Percentiles rank a stretch among this genome's conserved stretches.
Conservation (phyloP, 2,888 invertebrate species). For the Amorpha juglandis region DNA sequence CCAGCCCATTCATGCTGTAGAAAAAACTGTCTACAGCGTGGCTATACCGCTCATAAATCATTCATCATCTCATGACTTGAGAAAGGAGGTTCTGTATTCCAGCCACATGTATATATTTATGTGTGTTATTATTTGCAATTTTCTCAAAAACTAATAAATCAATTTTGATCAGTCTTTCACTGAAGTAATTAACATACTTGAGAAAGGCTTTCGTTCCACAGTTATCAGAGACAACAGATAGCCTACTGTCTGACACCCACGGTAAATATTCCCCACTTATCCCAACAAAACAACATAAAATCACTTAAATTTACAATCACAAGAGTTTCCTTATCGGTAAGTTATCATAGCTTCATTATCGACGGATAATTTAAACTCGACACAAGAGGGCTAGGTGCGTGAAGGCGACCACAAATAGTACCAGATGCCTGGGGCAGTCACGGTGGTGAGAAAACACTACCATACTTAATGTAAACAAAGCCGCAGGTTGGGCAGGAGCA, state of each 20-base stretch:
- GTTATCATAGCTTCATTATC: slow-evolving; percentile 14
- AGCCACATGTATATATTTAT: too few relatives aligned
- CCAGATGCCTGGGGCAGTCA: neutral
- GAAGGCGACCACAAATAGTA: slow-evolving; percentile 17
- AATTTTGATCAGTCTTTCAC: neutral
- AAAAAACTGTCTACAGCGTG: too few relatives aligned
- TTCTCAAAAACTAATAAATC: too few relatives aligned
- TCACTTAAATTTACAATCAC: neutral
- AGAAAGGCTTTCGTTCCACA: neutral
- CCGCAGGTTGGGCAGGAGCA: slow-evolving; percentile 56
- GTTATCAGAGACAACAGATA: neutral
- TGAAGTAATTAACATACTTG: too few relatives aligned
- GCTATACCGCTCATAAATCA: too few relatives aligned
- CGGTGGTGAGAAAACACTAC: neutral
- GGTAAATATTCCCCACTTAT: neutral
- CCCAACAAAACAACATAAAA: neutral
- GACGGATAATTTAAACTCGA: neutral
- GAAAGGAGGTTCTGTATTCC: too few relatives aligned
- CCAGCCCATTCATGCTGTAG: too few relatives aligned
- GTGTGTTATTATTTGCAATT: too few relatives aligned
- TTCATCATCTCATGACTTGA: too few relatives aligned
- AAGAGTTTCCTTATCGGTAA: slow-evolving; percentile 9
- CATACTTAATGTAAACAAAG: slow-evolving; percentile 65
- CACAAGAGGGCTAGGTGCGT: slow-evolving; percentile 18
- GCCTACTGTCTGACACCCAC: neutral